Conservation (phyloP, 2,113 vertebrate species). For the Sus scrofa region DNA sequence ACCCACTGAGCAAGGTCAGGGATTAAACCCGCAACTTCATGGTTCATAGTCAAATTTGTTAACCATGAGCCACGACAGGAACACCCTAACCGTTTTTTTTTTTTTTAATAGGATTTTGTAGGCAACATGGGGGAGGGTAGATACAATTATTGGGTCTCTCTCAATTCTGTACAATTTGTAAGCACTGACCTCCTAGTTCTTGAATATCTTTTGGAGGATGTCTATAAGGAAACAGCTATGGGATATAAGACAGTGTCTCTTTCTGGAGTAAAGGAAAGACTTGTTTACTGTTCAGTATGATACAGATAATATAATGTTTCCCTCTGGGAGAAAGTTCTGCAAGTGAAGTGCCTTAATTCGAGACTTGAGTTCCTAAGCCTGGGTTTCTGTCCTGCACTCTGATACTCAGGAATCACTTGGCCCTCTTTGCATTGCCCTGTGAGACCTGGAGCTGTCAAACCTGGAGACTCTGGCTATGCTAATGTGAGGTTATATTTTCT, state of each 20-base stretch:
- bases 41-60: too few relatives aligned
- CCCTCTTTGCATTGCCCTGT: not conserved
- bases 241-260: not conserved
- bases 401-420: fast-evolving
- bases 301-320: not conserved
- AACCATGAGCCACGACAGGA: too few relatives aligned
- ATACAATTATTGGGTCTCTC: not conserved
- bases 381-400: not conserved
- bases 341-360: not conserved
- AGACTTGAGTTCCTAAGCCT: not conserved
- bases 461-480: not conserved
- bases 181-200: not conserved
- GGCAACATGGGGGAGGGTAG: not conserved
- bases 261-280: not conserved
- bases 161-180: not conserved
- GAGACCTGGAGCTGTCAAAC: too few relatives aligned
- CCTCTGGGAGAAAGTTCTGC: not conserved
- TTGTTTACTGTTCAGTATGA: not conserved
- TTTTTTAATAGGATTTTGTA: not conserved
- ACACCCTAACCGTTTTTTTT: too few relatives aligned
- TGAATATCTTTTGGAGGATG: not conserved
- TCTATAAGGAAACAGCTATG: not conserved
- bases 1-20: too few relatives aligned
- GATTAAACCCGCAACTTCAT: too few relatives aligned
- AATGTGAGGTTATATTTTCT: not conserved